These are phyloP conservation scores for Tragelaphus strepsiceros DNA, from an alignment of 2,113 vertebrate genomes.

Conservation along the genomic window DNA sequence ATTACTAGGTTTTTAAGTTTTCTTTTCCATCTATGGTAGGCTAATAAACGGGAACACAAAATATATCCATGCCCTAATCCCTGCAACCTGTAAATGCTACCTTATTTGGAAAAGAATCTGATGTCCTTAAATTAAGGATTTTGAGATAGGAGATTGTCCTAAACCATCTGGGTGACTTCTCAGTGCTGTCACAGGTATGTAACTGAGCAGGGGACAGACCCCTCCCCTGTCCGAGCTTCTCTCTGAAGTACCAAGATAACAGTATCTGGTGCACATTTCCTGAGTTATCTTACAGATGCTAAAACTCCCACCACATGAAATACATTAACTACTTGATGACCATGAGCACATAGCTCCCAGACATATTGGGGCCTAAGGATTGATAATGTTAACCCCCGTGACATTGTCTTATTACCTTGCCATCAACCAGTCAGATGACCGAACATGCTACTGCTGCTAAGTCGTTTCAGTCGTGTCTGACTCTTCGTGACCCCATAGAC, in stretches of 20 bases:
- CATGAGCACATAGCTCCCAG: background rate
- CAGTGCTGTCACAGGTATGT: background rate
- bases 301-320: background rate
- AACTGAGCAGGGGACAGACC: background rate
- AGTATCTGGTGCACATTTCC: background rate
- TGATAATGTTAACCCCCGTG: background rate
- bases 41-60: background rate
- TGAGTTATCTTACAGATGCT: background rate
- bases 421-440: background rate
- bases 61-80: background rate
- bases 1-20: background rate
- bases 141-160: background rate
- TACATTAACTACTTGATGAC: background rate
- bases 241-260: background rate
- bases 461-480: too few relatives aligned
- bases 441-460: background rate
- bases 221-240: background rate
- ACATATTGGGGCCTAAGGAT: background rate
- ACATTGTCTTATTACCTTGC: background rate
- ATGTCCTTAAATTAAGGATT: background rate
- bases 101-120: background rate
- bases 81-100: background rate
- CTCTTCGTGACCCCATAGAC: too few relatives aligned
- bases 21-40: background rate
- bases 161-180: background rate